Percentiles rank a stretch among this genome's conserved stretches.
phyloP scores from a whole-genome alignment of 2,888 invertebrate species.

The Escarpia spicata region DNA sequence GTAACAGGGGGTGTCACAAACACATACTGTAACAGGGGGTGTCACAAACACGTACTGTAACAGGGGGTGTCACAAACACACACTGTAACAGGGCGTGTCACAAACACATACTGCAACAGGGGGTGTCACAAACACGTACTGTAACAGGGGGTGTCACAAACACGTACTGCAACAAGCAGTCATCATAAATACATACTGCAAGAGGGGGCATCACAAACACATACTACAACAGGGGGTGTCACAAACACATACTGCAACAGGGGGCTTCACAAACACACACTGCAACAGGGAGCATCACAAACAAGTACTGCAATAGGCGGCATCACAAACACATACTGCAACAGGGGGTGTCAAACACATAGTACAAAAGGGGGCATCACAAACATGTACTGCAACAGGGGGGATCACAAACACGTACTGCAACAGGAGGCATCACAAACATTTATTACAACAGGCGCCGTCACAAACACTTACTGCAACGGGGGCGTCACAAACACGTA shows the following conservation, averaged over 20 bases:
- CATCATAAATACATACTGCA: slow-evolving; percentile 31
- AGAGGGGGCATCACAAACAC: slow-evolving; percentile 68
- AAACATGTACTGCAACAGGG: too few species aligned
- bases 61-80: not conserved
- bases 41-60: not conserved
- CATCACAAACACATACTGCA: too few species aligned
- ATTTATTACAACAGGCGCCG: too few species aligned
- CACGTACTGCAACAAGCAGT: slow-evolving; percentile 43
- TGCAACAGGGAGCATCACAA: too few species aligned
- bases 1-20: slow-evolving; percentile 46
- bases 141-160: slow-evolving; percentile 45
- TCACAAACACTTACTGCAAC: too few species aligned
- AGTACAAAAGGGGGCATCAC: slow-evolving; percentile 29
- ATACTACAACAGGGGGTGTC: too few species aligned
- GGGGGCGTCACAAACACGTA: too few species aligned
- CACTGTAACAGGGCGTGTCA: too few species aligned
- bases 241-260: too few species aligned
- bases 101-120: slow-evolving; percentile 39
- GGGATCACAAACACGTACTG: too few species aligned
- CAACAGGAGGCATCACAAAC: slow-evolving; percentile 67
- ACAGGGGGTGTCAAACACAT: slow-evolving; percentile 45
- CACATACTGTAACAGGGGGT: not conserved
- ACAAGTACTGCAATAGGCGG: too few species aligned
- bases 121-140: slow-evolving; percentile 73
- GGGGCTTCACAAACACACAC: too few species aligned